Evolutionary conservation across 1,140 invertebrate genomes (phyloP), one percentile per base, ranked within the genome.

Genomic region (Argopecten irradians): DNA sequence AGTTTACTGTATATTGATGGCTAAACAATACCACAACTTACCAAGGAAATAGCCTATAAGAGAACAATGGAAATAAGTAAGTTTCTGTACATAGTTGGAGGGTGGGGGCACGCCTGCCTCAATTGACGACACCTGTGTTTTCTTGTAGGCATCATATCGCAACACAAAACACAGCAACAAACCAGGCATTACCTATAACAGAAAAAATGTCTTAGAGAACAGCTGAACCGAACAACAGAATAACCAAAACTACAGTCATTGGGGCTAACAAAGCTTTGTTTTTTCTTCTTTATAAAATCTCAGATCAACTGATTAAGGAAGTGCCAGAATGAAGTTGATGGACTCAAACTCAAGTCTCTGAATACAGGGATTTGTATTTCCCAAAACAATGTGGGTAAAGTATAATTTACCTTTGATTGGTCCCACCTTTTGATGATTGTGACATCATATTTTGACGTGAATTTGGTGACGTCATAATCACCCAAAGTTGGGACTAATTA

Each of bases 131-230:
- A 96, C 92, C 93, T 97, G 97, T 46, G 97, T 97, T 95, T 98
- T 99, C 96, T 99, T 99, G 96, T 99, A 99, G 14, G 98, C 98
- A 96, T 99, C 99, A 95, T 99, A 99, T 7, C 96, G 95, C 89
- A 99, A 95, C 82, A 99, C 98, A 96, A 99, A 99, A 96, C 99
- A 99, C 89, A 99, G 96, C 90, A 99, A 94, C 33, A 99, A 96
- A 7, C 99, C 99, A n/a, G 99, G 98, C 98, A 99, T 99, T 28
- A 97, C 96, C 96, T 97, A 92, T 13, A 86, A 89, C 82, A 83
- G 22, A 85, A 55, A 84, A 83, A 87, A 86, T n/a, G n/a, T n/a
- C n/a, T n/a, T n/a, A n/a, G n/a, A 83, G 13, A 14, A 14, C 39
- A 13, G 19, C 16, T n/a, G 19, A 9, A 22, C 22, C 9, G 34